phyloP scores from a whole-genome alignment of 2,888 invertebrate species.

The Plagiodera versicolora region DNA sequence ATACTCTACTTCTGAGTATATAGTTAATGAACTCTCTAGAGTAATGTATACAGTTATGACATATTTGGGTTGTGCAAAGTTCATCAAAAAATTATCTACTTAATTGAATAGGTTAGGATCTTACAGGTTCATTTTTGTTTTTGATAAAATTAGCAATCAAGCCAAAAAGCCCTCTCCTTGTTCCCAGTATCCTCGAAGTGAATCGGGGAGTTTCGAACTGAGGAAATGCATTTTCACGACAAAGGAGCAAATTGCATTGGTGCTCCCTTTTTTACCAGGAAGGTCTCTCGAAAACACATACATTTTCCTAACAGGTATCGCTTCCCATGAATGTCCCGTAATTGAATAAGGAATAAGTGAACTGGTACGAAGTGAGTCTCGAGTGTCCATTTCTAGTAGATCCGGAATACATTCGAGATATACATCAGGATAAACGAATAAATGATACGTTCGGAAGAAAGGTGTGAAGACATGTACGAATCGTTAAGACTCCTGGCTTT shows the following conservation, averaged over 20 bases:
- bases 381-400: conserved; percentile 21
- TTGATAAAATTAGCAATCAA: too few relatives aligned
- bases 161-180: too few relatives aligned
- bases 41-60: too few relatives aligned
- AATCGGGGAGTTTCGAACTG: conserved; percentile 11
- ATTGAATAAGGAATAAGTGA: conserved; percentile 30
- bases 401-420: background rate
- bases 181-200: conserved; percentile 18
- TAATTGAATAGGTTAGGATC: too few relatives aligned
- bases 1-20: too few relatives aligned
- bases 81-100: too few relatives aligned
- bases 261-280: conserved; percentile 15
- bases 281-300: conserved; percentile 17
- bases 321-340: conserved; percentile 28
- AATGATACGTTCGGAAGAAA: background rate
- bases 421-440: background rate
- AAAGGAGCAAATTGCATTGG: conserved; percentile 20
- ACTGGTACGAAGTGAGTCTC: conserved; percentile 23
- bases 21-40: too few relatives aligned
- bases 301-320: conserved; percentile 30
- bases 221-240: conserved; percentile 12
- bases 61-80: too few relatives aligned
- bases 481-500: background rate
- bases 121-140: too few relatives aligned
- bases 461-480: background rate